These are phyloP conservation scores for Caenorhabditis sp. DNA, from an alignment of 2,888 invertebrate species.

Conservation along the genomic window DNA sequence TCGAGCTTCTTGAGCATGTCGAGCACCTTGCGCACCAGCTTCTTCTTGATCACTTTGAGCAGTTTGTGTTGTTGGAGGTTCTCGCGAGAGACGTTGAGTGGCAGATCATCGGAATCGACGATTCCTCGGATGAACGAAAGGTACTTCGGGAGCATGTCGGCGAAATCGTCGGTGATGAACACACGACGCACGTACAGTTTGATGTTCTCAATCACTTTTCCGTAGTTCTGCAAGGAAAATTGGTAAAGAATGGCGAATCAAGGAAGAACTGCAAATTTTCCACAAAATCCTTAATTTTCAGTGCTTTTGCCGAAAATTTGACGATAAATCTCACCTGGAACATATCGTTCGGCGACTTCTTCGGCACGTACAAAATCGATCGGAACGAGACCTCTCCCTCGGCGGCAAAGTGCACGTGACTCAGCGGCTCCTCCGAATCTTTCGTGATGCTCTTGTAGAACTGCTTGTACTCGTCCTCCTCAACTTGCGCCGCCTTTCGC, in stretches of 20 bases:
- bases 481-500: slow-evolving; percentile 83
- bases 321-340: slow-evolving; percentile 89
- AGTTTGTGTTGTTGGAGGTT: slow-evolving; percentile 98
- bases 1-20: slow-evolving; percentile 93
- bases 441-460: slow-evolving; percentile 93
- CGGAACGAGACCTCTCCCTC: slow-evolving; percentile 99
- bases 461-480: slow-evolving; percentile 87
- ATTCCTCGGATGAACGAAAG: slow-evolving; percentile 95
- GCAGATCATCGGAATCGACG: slow-evolving; percentile 98
- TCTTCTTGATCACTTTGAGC: slow-evolving; percentile 98
- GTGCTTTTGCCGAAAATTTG: no score
- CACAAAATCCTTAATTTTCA: no score
- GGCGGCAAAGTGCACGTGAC: slow-evolving; percentile 89
- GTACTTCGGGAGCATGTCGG: slow-evolving; percentile 99
- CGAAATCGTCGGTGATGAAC: slow-evolving; percentile 99
- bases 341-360: slow-evolving; percentile 90
- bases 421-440: slow-evolving; percentile 76
- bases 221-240: slow-evolving; percentile 60
- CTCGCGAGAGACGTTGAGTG: slow-evolving; percentile 97
- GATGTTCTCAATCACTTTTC: slow-evolving; percentile 76
- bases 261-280: no score
- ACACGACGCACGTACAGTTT: slow-evolving; percentile 94
- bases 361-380: slow-evolving; percentile 93
- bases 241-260: not conserved
- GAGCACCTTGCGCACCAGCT: slow-evolving; percentile 89